Percentiles rank a stretch among this genome's conserved stretches.
Evolutionary conservation across 2,113 vertebrate genomes (phyloP).

Genomic region (Fregetta grallaria): DNA sequence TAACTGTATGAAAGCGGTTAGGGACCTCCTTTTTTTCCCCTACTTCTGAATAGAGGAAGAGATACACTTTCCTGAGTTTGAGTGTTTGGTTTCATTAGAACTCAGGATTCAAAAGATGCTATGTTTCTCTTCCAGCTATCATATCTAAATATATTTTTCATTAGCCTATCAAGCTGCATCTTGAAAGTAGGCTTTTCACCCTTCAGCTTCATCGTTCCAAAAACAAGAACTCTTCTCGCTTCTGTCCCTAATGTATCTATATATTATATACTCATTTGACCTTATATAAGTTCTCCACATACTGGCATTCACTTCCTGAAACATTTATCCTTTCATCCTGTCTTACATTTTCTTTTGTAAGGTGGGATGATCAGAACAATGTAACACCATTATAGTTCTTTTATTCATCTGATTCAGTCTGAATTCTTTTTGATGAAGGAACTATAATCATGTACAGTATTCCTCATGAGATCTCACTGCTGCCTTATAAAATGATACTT

Average conservation of each 20-base stretch:
- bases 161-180: background rate
- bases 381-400: background rate
- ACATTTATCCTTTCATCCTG: background rate
- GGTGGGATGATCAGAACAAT: background rate
- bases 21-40: fast-evolving
- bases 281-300: background rate
- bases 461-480: background rate
- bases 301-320: background rate
- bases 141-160: background rate
- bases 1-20: background rate
- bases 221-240: background rate
- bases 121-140: background rate
- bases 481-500: background rate
- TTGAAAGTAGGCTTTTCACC: background rate
- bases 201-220: background rate
- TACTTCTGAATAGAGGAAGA: background rate
- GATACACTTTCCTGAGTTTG: background rate
- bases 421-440: background rate
- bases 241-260: background rate
- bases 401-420: background rate
- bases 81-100: background rate
- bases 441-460: background rate
- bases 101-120: background rate
- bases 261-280: background rate
- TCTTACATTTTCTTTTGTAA: background rate